phyloP scores from a whole-genome alignment of 2,797 vertebrate genomes.

The Coilia nasus region DNA sequence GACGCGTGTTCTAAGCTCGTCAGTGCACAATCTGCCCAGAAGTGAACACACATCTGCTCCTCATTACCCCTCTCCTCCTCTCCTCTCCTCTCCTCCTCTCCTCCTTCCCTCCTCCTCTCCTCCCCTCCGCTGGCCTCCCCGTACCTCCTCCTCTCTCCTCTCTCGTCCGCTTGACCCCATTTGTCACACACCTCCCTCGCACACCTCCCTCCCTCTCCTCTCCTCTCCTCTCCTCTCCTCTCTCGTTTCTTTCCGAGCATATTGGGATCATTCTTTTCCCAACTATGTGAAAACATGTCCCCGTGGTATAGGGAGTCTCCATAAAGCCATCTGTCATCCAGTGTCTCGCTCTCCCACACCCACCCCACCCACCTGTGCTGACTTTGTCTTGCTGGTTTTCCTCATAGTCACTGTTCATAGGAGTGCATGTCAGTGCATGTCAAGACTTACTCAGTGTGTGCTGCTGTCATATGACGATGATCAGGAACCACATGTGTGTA shows the following conservation, averaged over 20 bases:
- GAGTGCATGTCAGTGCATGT: too few relatives aligned
- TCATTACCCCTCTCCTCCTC: constrained; percentile 21
- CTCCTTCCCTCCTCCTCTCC: neutral
- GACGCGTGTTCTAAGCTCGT: neutral
- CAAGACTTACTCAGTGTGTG: neutral
- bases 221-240: neutral
- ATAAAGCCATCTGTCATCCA: neutral
- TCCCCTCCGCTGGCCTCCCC: neutral
- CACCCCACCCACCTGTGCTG: neutral
- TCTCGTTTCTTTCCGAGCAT: neutral
- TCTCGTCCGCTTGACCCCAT: neutral
- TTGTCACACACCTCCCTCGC: constrained; percentile 25
- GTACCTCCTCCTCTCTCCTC: neutral
- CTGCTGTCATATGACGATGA: neutral
- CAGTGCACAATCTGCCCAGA: neutral
- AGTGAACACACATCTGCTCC: constrained; percentile 18
- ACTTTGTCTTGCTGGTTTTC: neutral
- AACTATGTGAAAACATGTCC: neutral
- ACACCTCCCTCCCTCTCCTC: constrained; percentile 6
- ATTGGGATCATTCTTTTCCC: neutral
- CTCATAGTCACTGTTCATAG: neutral
- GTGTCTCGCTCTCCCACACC: neutral
- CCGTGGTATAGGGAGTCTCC: neutral
- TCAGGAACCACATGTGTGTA: neutral
- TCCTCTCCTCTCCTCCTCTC: neutral